A percentile compares a stretch with the other conserved stretches of the same genome.
Evolutionary conservation across 2,888 invertebrate species (phyloP).

Genomic region (Pterostichus madidus): DNA sequence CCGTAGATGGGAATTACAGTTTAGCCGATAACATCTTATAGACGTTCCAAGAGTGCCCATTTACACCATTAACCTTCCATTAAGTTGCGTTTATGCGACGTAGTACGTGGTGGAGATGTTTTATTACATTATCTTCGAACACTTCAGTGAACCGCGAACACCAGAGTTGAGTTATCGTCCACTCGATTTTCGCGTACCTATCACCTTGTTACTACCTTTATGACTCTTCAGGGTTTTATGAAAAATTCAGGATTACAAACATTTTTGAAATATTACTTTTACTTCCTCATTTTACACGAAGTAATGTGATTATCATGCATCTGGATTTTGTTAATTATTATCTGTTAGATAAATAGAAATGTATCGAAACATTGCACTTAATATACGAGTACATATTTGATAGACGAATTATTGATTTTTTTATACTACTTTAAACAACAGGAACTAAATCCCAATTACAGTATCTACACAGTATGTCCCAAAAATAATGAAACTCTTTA

Average conservation of each 20-base stretch:
- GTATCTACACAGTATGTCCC: no score
- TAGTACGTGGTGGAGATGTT: constrained; percentile 9
- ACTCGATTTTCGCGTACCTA: constrained; percentile 13
- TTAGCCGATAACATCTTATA: constrained; percentile 28
- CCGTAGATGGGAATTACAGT: constrained; percentile 8
- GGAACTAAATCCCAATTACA: no score
- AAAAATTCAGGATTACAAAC: background rate
- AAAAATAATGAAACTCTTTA: no score
- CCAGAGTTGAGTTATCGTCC: background rate
- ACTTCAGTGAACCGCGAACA: constrained; percentile 8
- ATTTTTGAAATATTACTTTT: no score
- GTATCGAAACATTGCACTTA: no score
- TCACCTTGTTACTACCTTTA: background rate
- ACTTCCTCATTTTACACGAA: no score
- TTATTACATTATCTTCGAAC: constrained; percentile 25
- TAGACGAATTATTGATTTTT: no score
- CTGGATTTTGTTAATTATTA: no score
- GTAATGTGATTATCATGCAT: no score
- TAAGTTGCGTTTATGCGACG: constrained; percentile 22
- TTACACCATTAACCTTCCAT: constrained; percentile 34
- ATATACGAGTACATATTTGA: no score
- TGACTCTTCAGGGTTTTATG: background rate
- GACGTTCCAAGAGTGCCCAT: constrained; percentile 1
- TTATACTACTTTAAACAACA: no score
- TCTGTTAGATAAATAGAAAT: no score